Evolutionary conservation across 2,888 invertebrate species (phyloP).

Genomic region (Tuberolachnus salignus): DNA sequence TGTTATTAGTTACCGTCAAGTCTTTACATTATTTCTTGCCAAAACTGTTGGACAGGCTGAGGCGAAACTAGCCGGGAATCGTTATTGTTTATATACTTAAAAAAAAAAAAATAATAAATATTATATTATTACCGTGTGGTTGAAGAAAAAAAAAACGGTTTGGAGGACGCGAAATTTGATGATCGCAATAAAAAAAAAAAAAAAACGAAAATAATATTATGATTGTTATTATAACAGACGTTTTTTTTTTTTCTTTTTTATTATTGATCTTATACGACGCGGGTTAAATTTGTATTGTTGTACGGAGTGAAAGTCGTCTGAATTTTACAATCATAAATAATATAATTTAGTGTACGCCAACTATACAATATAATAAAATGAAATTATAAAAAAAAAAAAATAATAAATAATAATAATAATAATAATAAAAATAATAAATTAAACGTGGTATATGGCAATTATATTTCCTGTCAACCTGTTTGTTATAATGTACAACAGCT

Average conservation of each 20-base stretch:
- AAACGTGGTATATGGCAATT: constrained; percentile 49
- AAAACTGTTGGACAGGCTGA: constrained; percentile 13
- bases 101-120: no score
- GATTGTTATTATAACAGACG: background rate
- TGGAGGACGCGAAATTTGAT: background rate
- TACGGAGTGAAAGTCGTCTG: constrained; percentile 36
- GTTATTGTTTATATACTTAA: no score
- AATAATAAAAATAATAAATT: no score
- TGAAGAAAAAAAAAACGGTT: background rate
- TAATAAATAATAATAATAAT: background rate
- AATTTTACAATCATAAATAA: background rate
- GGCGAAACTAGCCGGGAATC: no score
- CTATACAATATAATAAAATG: constrained; percentile 4
- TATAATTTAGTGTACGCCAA: constrained; percentile 3
- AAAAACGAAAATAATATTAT: background rate
- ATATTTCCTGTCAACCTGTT: constrained; percentile 31
- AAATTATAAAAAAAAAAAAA: background rate
- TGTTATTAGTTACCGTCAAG: constrained; percentile 26
- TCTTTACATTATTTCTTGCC: constrained; percentile 23
- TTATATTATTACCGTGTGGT: no score
- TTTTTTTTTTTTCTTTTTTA: background rate
- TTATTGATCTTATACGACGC: background rate
- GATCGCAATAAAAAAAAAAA: background rate
- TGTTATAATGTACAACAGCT: constrained; percentile 1
- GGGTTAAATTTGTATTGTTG: background rate